phyloP scores from a whole-genome alignment of 1,140 invertebrate genomes.

The Ruditapes philippinarum region DNA sequence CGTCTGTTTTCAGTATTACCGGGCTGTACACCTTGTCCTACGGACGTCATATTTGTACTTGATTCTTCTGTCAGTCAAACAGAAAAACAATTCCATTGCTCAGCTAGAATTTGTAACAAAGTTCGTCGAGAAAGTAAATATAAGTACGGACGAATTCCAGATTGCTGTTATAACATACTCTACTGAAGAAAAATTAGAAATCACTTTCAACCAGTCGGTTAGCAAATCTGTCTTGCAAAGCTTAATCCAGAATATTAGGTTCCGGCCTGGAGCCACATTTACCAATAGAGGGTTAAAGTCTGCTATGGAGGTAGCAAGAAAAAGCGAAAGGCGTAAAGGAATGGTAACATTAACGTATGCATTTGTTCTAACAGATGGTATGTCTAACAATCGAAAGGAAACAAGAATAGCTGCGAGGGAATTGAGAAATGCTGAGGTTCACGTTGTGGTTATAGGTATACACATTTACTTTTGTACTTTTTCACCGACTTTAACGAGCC shows the following conservation, averaged over 20 bases:
- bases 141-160: no score
- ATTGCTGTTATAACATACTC: no score
- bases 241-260: not conserved
- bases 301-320: not conserved
- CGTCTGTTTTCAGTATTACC: not conserved
- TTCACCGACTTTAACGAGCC: not conserved
- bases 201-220: no score
- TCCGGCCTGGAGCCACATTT: constrained; percentile 26
- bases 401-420: not conserved
- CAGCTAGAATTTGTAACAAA: no score
- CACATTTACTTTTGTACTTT: not conserved
- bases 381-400: not conserved
- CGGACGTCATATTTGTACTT: no score
- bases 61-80: no score
- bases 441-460: constrained; percentile 35
- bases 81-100: not conserved
- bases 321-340: not conserved
- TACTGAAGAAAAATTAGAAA: not conserved
- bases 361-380: no score
- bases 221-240: not conserved
- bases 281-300: constrained; percentile 10
- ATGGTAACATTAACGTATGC: constrained; percentile 5
- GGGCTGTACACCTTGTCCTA: not conserved
- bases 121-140: no score
- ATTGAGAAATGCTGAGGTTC: not conserved